phyloP scores from a whole-genome alignment of 2,888 invertebrate species.

The Apamea monoglypha region DNA sequence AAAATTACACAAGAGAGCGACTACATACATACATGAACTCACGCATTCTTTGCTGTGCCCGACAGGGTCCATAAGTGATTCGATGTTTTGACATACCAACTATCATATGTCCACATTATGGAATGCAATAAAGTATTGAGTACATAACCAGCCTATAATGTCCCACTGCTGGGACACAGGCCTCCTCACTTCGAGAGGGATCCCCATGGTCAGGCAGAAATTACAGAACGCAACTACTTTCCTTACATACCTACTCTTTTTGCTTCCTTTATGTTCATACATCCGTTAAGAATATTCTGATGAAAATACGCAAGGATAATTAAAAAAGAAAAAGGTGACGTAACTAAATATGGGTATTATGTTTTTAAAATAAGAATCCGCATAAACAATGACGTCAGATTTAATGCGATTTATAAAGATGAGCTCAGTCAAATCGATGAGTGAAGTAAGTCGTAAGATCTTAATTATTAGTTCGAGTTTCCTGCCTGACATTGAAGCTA shows the following conservation, averaged over 20 bases:
- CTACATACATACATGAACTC: background rate
- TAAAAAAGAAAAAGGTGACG: background rate
- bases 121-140: no score
- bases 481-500: slow-evolving; percentile 15
- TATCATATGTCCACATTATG: no score
- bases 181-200: no score
- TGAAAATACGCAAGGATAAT: background rate
- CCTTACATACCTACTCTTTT: background rate
- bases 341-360: background rate
- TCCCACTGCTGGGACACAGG: no score
- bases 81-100: no score
- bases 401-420: slow-evolving; percentile 24
- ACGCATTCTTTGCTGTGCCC: no score
- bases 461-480: slow-evolving; percentile 26
- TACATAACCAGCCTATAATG: no score
- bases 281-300: background rate
- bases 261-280: no score
- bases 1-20: no score
- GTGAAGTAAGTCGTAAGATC: slow-evolving; percentile 14
- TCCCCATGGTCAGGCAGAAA: background rate
- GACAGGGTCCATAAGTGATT: no score
- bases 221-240: no score
- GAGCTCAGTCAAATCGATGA: slow-evolving; percentile 45
- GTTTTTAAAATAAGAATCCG: slow-evolving; percentile 14
- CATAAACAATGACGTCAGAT: slow-evolving; percentile 21